Evolutionary conservation across 1,140 invertebrate genomes (phyloP).

Genomic region (Meteorus sp.): DNA sequence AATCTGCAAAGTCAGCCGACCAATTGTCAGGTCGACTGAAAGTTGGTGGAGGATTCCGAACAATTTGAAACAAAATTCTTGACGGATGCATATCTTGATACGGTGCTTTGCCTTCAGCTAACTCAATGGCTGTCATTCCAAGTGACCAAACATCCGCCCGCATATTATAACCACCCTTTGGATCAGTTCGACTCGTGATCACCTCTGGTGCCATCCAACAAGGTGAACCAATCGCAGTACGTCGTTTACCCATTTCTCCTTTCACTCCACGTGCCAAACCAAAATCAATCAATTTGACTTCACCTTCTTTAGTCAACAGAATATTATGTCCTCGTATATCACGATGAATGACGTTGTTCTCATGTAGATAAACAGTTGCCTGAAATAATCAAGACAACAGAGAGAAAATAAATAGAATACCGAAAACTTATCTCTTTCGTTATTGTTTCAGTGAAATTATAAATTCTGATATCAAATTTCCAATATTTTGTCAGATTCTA

Average conservation of each 20-base stretch:
- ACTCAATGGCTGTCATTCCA: slow-evolving; percentile 89
- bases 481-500: too few species aligned
- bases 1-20: slow-evolving; percentile 79
- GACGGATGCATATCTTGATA: slow-evolving; percentile 85
- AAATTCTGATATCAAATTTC: too few species aligned
- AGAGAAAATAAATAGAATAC: too few species aligned
- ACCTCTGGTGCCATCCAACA: slow-evolving; percentile 93
- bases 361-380: slow-evolving; percentile 78
- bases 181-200: slow-evolving; percentile 56
- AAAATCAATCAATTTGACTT: slow-evolving; percentile 84
- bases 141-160: slow-evolving; percentile 89
- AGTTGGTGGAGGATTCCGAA: slow-evolving; percentile 83
- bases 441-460: too few species aligned
- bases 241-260: slow-evolving; percentile 69
- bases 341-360: slow-evolving; percentile 84
- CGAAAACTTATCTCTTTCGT: too few species aligned
- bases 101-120: slow-evolving; percentile 85
- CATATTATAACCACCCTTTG: slow-evolving; percentile 66
- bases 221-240: slow-evolving; percentile 81
- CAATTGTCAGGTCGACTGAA: slow-evolving; percentile 75
- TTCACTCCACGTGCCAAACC: slow-evolving; percentile 80
- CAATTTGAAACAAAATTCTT: slow-evolving; percentile 82
- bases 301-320: slow-evolving; percentile 78
- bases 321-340: slow-evolving; percentile 87
- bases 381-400: slow-evolving; percentile 41